These are phyloP conservation scores for Neodontobutis hainanensis DNA, from an alignment of 2,113 vertebrate species.

Conservation along the genomic window DNA sequence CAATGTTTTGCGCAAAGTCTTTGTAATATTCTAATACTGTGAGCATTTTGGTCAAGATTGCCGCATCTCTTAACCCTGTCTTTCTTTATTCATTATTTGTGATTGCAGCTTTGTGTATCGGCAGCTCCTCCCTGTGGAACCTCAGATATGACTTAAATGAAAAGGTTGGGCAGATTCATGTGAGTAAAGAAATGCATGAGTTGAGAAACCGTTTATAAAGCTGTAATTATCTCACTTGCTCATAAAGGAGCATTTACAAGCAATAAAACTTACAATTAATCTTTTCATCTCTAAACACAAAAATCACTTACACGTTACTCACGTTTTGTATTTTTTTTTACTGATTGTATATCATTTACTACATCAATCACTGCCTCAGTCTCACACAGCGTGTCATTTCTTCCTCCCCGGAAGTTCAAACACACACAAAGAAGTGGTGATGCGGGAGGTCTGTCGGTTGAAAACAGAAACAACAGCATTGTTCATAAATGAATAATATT, in stretches of 20 bases:
- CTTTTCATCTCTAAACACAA: background rate
- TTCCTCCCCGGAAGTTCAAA: background rate
- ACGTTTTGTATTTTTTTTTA: conserved; percentile 1
- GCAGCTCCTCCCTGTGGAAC: background rate
- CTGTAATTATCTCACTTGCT: background rate
- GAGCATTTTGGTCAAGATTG: background rate
- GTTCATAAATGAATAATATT: conserved; percentile 12
- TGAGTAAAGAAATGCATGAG: background rate
- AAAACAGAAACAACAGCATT: background rate
- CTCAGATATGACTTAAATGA: background rate
- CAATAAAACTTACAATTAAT: background rate
- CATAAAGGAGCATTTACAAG: background rate
- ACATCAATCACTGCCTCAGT: background rate
- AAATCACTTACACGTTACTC: background rate
- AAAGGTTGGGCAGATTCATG: background rate
- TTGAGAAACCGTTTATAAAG: background rate
- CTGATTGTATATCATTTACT: background rate
- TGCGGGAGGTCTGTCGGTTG: background rate
- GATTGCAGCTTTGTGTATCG: background rate
- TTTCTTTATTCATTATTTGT: background rate
- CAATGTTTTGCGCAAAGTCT: too few species aligned
- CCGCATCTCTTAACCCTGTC: background rate
- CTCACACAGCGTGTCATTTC: background rate
- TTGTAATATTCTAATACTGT: too few species aligned
- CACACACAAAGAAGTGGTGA: background rate